Base-by-base conservation (phyloP, 1,140 invertebrate genomes). In the Tetragonula clypearis region DNA sequence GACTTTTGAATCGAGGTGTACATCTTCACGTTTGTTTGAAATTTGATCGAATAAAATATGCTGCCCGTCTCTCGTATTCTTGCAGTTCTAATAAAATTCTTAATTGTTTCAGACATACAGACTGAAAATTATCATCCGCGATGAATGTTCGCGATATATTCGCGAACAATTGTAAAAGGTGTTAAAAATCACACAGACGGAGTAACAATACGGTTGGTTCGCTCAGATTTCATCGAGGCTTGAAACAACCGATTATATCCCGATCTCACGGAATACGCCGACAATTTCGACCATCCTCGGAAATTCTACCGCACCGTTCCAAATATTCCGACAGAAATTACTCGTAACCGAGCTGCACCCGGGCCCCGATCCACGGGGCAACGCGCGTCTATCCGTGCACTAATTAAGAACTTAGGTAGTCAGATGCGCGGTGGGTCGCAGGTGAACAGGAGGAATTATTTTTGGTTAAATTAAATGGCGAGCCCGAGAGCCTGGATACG, bases 291-390 rank as follows among this genome's bases (percentile, higher is more conserved):
- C 55, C 21, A 78, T 84, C 74, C 55, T 62, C 56, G 73, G 55
- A 55, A 78, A 84, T 84, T 84, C 53, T 60, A 60, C 55, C 17
- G 23, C 41, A 11, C 17, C 19, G 80, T 17, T 77, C 8, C 74
- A 71, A 78, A 84, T 84, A 84, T 78, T 30, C 75, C 74, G 66
- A 68, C 26, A 53, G 82, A 71, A 84, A 84, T 84, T 78, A 53
- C 66, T 56, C n/a, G 72, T n/a, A 66, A 65, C 80, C 72, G 19
- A 74, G 58, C 69, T 55, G 49, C 5, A 35, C 12, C 11, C 41
- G 41, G n/a, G 14, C 11, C 55, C 55, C 66, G 78, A 62, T 80
- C 79, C 17, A 71, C 30, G 30, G 41, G 8, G 26, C 78, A 15
- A 41, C 68, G 9, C 68, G 9, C 30, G 35, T 41, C 53, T 71